Conservation (phyloP, 2,888 invertebrate species). For the Andrena dorsata region DNA sequence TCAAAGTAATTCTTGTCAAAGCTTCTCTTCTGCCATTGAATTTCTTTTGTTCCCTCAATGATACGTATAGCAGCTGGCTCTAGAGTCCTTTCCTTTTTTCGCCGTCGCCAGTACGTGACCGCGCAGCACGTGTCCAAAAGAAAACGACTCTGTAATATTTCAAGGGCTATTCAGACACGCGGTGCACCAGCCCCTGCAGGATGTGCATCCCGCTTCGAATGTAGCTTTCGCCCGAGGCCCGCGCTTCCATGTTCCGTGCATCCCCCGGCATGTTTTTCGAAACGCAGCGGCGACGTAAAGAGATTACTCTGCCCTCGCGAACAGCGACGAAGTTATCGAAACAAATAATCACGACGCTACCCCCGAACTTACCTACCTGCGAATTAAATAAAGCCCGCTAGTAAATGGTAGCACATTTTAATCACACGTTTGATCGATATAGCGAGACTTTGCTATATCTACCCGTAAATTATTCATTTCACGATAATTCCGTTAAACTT, state of each 20-base stretch:
- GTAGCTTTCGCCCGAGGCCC: constrained; percentile 49
- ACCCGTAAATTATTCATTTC: neutral
- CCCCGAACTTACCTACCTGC: neutral
- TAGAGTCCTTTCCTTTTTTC: constrained; percentile 16
- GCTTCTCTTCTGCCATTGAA: constrained; percentile 9
- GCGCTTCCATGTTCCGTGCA: constrained; percentile 14
- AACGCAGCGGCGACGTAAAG: constrained; percentile 13
- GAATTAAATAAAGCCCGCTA: neutral
- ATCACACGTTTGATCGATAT: neutral
- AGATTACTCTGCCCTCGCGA: neutral
- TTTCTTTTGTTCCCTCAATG: constrained; percentile 14
- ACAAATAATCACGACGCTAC: neutral
- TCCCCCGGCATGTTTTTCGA: constrained; percentile 26
- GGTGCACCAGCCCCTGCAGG: constrained; percentile 52
- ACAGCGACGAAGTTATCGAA: neutral
- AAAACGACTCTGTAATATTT: constrained; percentile 67
- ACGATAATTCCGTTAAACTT: neutral
- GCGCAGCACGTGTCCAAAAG: constrained; percentile 50
- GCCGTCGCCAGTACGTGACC: constrained; percentile 59
- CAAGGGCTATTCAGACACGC: constrained; percentile 67
- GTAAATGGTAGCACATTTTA: constrained; percentile 6
- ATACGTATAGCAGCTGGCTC: constrained; percentile 46
- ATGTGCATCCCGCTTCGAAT: constrained; percentile 48
- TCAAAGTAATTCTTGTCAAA: neutral
- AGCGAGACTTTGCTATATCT: neutral